Conservation (phyloP, 2,113 vertebrate genomes). For the Speoplatyrhinus poulsoni region DNA sequence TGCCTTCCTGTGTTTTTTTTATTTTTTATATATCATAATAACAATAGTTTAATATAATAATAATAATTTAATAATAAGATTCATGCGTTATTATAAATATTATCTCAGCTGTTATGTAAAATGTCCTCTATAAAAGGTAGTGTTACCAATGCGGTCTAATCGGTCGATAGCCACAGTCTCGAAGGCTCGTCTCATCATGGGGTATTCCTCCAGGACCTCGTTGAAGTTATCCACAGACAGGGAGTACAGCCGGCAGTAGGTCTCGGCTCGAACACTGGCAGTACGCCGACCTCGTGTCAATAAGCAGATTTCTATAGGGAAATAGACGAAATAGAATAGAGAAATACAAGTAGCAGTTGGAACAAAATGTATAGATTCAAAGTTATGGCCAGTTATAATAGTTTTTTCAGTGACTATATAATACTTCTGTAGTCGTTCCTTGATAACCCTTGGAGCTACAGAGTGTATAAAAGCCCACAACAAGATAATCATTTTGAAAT, state of each 20-base stretch:
- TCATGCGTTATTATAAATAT: background rate
- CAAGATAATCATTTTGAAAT: background rate
- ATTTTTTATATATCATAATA: background rate
- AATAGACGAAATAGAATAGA: background rate
- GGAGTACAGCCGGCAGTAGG: conserved; percentile 95
- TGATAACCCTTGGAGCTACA: too few species aligned
- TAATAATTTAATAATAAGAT: background rate
- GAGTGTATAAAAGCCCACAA: background rate
- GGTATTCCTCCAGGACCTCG: conserved; percentile 96
- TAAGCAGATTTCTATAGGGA: conserved; percentile 89
- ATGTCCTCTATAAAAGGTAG: conserved; percentile 1
- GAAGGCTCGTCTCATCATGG: conserved; percentile 97
- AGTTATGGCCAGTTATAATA: background rate
- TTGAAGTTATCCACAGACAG: conserved; percentile 97
- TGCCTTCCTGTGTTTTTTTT: too few species aligned
- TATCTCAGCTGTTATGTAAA: background rate
- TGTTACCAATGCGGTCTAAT: conserved; percentile 90
- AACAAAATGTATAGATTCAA: background rate
- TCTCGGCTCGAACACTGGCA: conserved; percentile 91
- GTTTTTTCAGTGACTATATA: too few species aligned
- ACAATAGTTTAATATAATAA: background rate
- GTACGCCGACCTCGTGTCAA: conserved; percentile 92
- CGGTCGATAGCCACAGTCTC: conserved; percentile 97
- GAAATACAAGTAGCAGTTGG: background rate
- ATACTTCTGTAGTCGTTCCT: too few species aligned